Percentiles rank a stretch among this genome's conserved stretches.
phyloP scores from a whole-genome alignment of 1,140 invertebrate species.

The Chrysomallon squamiferum region DNA sequence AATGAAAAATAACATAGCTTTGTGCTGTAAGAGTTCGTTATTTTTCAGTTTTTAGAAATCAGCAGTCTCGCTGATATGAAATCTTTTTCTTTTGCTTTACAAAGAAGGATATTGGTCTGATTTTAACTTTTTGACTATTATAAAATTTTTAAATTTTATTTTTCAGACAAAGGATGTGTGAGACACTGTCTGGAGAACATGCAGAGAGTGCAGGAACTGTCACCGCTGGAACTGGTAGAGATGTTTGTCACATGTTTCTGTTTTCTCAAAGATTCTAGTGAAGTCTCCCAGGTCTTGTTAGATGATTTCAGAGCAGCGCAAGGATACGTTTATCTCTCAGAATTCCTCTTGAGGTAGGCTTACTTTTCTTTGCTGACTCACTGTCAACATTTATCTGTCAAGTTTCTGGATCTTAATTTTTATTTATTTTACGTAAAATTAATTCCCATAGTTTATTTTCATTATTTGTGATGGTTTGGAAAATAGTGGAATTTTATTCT shows the following conservation, averaged over 20 bases:
- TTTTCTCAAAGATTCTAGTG: conserved; percentile 98
- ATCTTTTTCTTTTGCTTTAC: too few species aligned
- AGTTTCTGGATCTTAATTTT: background rate
- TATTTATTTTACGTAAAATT: background rate
- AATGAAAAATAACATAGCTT: too few species aligned
- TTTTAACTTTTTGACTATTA: too few species aligned
- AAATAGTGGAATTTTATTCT: too few species aligned
- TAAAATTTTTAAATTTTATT: too few species aligned
- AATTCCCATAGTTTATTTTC: background rate
- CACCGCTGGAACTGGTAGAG: conserved; percentile 94
- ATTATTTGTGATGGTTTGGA: background rate
- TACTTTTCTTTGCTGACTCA: too few species aligned
- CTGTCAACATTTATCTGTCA: background rate
- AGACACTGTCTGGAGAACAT: conserved; percentile 95
- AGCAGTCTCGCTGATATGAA: too few species aligned
- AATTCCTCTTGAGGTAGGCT: conserved; percentile 89
- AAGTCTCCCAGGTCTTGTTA: conserved; percentile 89
- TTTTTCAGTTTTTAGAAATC: too few species aligned
- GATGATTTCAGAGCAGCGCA: conserved; percentile 95
- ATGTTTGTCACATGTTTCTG: conserved; percentile 99
- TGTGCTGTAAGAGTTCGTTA: too few species aligned
- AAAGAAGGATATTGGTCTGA: too few species aligned
- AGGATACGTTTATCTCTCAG: conserved; percentile 92
- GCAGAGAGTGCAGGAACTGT: conserved; percentile 86
- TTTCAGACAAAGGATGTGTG: conserved; percentile 93